phyloP scores from a whole-genome alignment of 1,140 invertebrate genomes.

The Mamestra configurata region DNA sequence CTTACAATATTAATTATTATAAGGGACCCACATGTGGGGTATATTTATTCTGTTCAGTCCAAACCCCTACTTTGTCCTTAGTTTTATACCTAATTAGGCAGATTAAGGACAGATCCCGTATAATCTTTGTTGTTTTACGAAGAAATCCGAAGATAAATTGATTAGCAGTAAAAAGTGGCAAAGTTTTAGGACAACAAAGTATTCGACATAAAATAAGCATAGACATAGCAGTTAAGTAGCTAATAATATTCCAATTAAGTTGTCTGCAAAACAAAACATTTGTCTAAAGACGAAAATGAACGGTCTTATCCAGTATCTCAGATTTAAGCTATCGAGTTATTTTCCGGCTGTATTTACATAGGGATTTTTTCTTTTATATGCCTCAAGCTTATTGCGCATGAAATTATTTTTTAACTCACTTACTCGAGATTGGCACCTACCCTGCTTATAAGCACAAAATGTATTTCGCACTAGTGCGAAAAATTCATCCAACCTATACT shows the following conservation, averaged over 20 bases:
- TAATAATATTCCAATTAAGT: not conserved
- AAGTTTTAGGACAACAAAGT: not conserved
- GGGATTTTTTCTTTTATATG: no score
- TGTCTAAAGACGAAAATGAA: not conserved
- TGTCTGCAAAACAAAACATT: no score
- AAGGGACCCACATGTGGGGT: no score
- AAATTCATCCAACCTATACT: no score
- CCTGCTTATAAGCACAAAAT: no score
- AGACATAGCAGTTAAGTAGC: not conserved
- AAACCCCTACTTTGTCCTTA: not conserved
- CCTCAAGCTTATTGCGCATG: no score
- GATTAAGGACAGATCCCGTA: not conserved
- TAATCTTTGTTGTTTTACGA: conserved; percentile 4
- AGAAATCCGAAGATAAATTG: conserved; percentile 2
- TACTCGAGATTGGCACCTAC: no score
- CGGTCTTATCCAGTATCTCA: not conserved
- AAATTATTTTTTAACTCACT: no score
- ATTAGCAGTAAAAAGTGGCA: not conserved
- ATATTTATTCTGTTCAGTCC: not conserved
- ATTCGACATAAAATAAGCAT: not conserved
- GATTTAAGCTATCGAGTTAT: conserved; percentile 5
- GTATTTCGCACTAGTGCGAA: no score
- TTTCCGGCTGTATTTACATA: not conserved
- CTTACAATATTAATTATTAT: not conserved
- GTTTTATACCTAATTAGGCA: not conserved